Evolutionary conservation across 1,140 invertebrate species (phyloP).

Genomic region (Whitmania pigra): DNA sequence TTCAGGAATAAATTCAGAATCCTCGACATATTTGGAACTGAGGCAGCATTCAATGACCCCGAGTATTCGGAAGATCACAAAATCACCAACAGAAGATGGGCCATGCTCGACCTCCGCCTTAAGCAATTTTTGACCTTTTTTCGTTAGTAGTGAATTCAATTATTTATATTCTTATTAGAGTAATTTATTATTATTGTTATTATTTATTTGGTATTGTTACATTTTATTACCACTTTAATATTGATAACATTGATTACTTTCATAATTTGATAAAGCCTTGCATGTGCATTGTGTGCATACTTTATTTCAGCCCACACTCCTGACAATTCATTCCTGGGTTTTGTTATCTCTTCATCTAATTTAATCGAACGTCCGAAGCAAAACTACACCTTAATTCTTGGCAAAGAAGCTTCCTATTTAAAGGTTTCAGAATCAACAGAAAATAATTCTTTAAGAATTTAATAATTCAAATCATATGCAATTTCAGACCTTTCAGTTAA

Average conservation of each 20-base stretch:
- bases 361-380: neutral
- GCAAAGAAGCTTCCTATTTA: conserved; percentile 13
- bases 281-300: neutral
- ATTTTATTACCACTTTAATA: neutral
- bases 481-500: no score
- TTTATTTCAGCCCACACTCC: conserved; percentile 13
- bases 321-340: conserved; percentile 20
- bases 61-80: neutral
- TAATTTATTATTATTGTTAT: no score
- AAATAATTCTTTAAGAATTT: no score
- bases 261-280: neutral
- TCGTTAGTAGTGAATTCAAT: conserved; percentile 2
- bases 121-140: conserved; percentile 18
- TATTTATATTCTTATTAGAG: no score
- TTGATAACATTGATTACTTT: neutral
- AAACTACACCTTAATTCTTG: neutral
- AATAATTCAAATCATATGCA: no score
- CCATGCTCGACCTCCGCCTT: conserved; percentile 1
- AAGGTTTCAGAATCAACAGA: neutral
- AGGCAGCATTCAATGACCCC: conserved; percentile 19
- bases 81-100: neutral
- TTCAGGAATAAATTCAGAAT: conserved; percentile 14
- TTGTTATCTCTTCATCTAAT: neutral
- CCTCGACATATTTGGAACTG: conserved; percentile 15
- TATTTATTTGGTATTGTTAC: neutral